Conservation (phyloP, 2,113 vertebrate genomes). For the Pollimyrus isidori region DNA sequence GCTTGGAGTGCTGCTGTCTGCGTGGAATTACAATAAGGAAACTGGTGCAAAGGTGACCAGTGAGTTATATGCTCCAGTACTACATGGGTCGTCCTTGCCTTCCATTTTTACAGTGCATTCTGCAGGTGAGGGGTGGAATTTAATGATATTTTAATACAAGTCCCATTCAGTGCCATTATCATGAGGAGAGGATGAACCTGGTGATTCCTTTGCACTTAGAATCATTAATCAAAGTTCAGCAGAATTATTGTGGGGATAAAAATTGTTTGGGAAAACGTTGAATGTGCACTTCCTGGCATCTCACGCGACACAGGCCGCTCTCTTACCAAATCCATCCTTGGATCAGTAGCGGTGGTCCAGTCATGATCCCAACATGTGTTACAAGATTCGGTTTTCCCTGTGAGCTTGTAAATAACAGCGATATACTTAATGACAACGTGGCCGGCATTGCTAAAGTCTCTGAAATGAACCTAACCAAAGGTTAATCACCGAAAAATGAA, state of each 20-base stretch:
- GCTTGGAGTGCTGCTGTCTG: background rate
- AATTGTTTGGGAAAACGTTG: background rate
- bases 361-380: background rate
- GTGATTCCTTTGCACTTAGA: background rate
- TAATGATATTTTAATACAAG: background rate
- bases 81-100: background rate
- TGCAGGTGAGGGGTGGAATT: background rate
- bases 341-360: background rate
- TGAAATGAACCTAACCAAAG: background rate
- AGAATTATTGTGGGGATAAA: background rate
- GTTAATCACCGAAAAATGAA: background rate
- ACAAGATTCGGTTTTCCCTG: background rate
- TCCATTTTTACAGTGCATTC: background rate
- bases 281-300: background rate
- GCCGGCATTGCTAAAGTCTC: background rate
- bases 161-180: background rate
- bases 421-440: background rate
- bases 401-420: background rate
- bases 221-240: background rate
- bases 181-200: background rate
- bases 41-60: background rate
- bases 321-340: background rate
- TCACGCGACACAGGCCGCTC: background rate
- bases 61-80: background rate
- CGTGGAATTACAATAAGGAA: slow-evolving; percentile 3